Conservation (phyloP, 2,797 vertebrate genomes). For the Brachyalestes nurse region DNA sequence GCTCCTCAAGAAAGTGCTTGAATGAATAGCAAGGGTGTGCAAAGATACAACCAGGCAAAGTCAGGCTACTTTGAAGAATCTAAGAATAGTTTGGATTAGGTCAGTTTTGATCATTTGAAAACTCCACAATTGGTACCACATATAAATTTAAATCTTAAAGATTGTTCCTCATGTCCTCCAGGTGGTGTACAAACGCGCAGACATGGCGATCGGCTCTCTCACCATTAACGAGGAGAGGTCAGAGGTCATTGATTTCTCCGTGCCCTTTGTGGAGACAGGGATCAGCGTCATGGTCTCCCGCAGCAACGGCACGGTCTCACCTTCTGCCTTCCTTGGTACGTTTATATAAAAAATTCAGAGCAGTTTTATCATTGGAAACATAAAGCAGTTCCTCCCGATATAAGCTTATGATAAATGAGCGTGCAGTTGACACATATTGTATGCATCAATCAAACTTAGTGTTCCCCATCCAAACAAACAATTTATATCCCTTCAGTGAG, state of each 20-base stretch:
- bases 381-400: slow-evolving; percentile 36
- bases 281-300: slow-evolving; percentile 95
- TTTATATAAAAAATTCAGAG: slow-evolving; percentile 23
- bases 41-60: no score
- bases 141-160: no score
- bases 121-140: no score
- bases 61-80: neutral
- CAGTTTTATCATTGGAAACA: slow-evolving; percentile 20
- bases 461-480: slow-evolving; percentile 48
- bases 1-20: neutral
- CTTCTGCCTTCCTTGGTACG: slow-evolving; percentile 92
- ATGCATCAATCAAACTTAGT: slow-evolving; percentile 53
- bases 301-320: slow-evolving; percentile 93
- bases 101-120: no score
- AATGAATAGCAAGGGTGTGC: neutral
- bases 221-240: slow-evolving; percentile 94
- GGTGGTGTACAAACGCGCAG: slow-evolving; percentile 91
- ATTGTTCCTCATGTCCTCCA: slow-evolving; percentile 59
- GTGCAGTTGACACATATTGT: slow-evolving; percentile 34
- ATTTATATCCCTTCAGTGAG: slow-evolving; percentile 43
- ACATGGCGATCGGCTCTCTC: slow-evolving; percentile 93
- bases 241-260: slow-evolving; percentile 92
- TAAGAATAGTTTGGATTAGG: neutral
- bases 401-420: slow-evolving; percentile 45
- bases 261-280: slow-evolving; percentile 92